Evolutionary conservation across 2,888 invertebrate species (phyloP).

Genomic region (Megaustenia siamemsis): DNA sequence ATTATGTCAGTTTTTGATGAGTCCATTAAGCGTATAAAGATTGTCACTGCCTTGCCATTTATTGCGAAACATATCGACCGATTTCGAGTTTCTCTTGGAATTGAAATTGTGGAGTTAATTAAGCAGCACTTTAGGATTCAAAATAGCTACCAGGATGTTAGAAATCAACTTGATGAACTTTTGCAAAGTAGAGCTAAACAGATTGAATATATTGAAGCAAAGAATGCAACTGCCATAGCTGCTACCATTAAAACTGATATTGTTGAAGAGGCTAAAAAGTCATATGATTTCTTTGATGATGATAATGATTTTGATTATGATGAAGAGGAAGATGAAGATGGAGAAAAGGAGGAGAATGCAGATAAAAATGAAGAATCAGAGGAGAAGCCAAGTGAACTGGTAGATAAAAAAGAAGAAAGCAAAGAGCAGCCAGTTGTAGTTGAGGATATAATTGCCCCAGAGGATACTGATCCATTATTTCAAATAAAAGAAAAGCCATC

Average conservation of each 20-base stretch:
- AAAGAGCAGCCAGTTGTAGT: background rate
- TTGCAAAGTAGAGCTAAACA: slow-evolving; percentile 55
- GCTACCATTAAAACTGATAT: background rate
- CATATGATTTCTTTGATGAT: slow-evolving; percentile 21
- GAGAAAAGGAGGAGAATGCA: background rate
- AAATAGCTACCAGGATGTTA: slow-evolving; percentile 73
- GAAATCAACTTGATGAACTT: slow-evolving; percentile 66
- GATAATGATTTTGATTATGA: slow-evolving; percentile 13
- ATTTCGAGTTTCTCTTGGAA: slow-evolving; percentile 73
- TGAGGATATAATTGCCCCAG: background rate
- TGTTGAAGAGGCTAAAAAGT: background rate
- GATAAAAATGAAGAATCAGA: background rate
- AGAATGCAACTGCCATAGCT: slow-evolving; percentile 28
- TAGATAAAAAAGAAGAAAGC: background rate
- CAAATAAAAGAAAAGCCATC: background rate
- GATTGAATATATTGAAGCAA: slow-evolving; percentile 22
- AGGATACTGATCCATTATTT: background rate
- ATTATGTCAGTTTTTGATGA: slow-evolving; percentile 79
- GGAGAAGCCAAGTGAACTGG: background rate
- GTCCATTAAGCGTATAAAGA: slow-evolving; percentile 73
- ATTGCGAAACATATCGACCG: slow-evolving; percentile 75
- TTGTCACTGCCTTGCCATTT: slow-evolving; percentile 75
- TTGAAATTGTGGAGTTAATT: slow-evolving; percentile 72
- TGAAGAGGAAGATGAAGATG: slow-evolving; percentile 76
- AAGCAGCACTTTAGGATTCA: slow-evolving; percentile 73